phyloP scores from a whole-genome alignment of 1,140 invertebrate genomes.

The Camponotus pennsylvanicus region DNA sequence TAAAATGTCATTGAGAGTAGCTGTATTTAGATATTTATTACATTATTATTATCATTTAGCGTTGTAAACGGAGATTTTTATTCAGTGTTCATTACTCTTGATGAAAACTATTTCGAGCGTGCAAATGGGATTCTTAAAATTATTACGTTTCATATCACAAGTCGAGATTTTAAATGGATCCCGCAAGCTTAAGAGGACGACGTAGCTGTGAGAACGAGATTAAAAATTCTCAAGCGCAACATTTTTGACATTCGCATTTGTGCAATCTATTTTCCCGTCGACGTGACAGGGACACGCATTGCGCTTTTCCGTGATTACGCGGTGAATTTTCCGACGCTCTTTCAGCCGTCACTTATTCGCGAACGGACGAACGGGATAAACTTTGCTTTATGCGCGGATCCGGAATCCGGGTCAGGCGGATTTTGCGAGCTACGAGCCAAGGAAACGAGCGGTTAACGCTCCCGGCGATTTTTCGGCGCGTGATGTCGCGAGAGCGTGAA shows the following conservation, averaged over 20 bases:
- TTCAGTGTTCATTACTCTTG: no score
- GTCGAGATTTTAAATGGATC: not conserved
- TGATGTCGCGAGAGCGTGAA: not conserved
- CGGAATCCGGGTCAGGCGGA: constrained; percentile 76
- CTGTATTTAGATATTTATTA: not conserved
- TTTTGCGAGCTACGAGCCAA: constrained; percentile 72
- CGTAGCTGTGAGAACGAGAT: not conserved
- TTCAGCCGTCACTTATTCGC: constrained; percentile 33
- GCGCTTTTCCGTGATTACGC: constrained; percentile 40
- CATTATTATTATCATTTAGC: not conserved
- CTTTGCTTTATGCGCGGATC: constrained; percentile 27
- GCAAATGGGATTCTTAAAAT: not conserved
- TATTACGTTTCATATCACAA: not conserved
- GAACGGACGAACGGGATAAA: constrained; percentile 23
- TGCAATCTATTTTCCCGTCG: constrained; percentile 22
- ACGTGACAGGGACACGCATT: constrained; percentile 25
- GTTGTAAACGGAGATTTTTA: not conserved
- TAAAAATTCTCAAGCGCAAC: constrained; percentile 22
- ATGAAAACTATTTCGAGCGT: not conserved
- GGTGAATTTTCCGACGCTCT: constrained; percentile 17
- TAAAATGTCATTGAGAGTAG: not conserved
- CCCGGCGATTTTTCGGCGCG: constrained; percentile 51
- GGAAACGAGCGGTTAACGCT: constrained; percentile 72
- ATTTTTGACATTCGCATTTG: not conserved
- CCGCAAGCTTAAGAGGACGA: not conserved